Percentiles rank a stretch among this genome's conserved stretches.
Conservation (phyloP, 1,140 invertebrate genomes). For the Pseudoatta argentina region DNA sequence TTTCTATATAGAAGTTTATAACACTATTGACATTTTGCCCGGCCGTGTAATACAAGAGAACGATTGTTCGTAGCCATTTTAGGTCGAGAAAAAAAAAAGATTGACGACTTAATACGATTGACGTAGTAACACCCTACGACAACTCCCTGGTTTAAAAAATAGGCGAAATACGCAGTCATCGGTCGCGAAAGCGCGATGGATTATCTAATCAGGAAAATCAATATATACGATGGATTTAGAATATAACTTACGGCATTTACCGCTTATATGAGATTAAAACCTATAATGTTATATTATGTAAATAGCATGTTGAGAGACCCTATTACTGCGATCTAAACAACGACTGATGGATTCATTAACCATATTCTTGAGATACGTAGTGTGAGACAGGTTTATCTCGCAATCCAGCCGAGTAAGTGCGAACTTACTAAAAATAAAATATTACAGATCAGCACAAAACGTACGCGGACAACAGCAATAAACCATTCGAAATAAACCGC, state of each 20-base stretch:
- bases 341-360: slow-evolving; percentile 10
- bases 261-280: not conserved
- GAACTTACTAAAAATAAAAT: slow-evolving; percentile 49
- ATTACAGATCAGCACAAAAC: not conserved
- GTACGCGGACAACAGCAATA: slow-evolving; percentile 22
- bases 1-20: not conserved
- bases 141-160: slow-evolving; percentile 26
- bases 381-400: not conserved
- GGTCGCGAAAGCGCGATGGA: not conserved
- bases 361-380: not conserved
- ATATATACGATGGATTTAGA: not conserved
- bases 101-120: not conserved
- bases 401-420: slow-evolving; percentile 5
- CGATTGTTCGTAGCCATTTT: not conserved
- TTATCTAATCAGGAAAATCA: slow-evolving; percentile 18
- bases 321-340: not conserved
- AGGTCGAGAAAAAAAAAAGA: slow-evolving; percentile 7
- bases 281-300: not conserved
- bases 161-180: slow-evolving; percentile 2
- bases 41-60: not conserved
- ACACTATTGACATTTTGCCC: not conserved
- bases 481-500: slow-evolving; percentile 26
- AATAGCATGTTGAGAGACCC: not conserved
- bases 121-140: not conserved
- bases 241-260: not conserved